Conservation (phyloP, 2,797 vertebrate genomes). For the Xenentodon cancila region DNA sequence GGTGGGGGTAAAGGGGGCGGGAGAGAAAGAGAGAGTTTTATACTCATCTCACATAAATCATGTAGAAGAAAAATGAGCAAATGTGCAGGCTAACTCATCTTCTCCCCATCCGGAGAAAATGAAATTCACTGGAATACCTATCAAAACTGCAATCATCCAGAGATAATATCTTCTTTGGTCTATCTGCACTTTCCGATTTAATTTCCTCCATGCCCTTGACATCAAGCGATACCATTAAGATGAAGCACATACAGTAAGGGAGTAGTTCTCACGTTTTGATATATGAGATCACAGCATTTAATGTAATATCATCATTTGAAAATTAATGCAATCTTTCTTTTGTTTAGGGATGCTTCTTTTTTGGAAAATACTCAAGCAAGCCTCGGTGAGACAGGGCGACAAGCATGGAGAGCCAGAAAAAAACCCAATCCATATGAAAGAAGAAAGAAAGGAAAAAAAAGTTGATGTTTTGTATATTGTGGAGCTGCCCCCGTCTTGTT, state of each 20-base stretch:
- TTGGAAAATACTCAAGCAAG: constrained; percentile 26
- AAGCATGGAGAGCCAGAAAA: constrained; percentile 10
- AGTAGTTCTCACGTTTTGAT: constrained; percentile 93
- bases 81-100: constrained; percentile 99
- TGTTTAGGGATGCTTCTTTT: constrained; percentile 83
- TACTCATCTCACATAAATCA: constrained; percentile 99
- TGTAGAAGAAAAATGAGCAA: constrained; percentile 99
- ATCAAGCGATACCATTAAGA: constrained; percentile 99
- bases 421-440: constrained; percentile 13
- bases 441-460: not conserved
- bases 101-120: constrained; percentile 97
- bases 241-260: constrained; percentile 97
- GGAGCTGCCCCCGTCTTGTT: not conserved
- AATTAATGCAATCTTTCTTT: constrained; percentile 99
- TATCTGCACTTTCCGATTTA: constrained; percentile 99
- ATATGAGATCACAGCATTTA: constrained; percentile 92
- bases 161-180: constrained; percentile 99
- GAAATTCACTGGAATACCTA: constrained; percentile 99
- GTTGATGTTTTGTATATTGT: constrained; percentile 39
- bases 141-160: constrained; percentile 99
- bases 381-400: constrained; percentile 6
- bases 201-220: constrained; percentile 99
- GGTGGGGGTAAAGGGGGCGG: constrained; percentile 37
- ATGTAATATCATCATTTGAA: constrained; percentile 99
- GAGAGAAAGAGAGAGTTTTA: constrained; percentile 83